Evolutionary conservation across 2,888 invertebrate species (phyloP).

Genomic region (Stenurella melanura): DNA sequence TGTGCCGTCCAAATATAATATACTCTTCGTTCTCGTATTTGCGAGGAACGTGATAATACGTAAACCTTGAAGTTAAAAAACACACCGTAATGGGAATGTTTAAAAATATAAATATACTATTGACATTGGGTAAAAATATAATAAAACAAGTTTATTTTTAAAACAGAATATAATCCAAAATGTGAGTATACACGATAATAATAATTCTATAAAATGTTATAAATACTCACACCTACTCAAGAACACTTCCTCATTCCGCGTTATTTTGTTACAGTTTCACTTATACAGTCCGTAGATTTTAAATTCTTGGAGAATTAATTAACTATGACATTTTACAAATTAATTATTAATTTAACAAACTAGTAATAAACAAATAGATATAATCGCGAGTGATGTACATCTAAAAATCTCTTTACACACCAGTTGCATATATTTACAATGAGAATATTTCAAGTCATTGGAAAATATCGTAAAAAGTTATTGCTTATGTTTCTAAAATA

Average conservation of each 20-base stretch:
- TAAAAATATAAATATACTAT: background rate
- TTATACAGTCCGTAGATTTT: background rate
- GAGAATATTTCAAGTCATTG: too few relatives aligned
- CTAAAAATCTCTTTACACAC: too few relatives aligned
- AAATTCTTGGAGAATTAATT: background rate
- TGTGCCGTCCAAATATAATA: too few relatives aligned
- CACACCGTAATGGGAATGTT: background rate
- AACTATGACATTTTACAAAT: background rate
- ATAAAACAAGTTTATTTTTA: background rate
- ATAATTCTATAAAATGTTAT: background rate
- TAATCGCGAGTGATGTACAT: too few relatives aligned
- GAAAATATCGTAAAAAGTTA: too few relatives aligned
- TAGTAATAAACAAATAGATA: too few relatives aligned
- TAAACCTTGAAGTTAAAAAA: background rate
- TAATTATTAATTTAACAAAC: too few relatives aligned
- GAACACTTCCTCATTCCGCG: too few relatives aligned
- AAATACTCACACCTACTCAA: background rate
- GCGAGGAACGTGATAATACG: too few relatives aligned
- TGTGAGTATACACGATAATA: background rate
- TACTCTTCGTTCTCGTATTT: too few relatives aligned
- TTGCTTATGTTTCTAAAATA: too few relatives aligned
- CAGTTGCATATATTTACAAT: too few relatives aligned
- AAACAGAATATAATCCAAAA: background rate
- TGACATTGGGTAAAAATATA: background rate
- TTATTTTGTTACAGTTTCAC: background rate